Conservation (phyloP, 2,113 vertebrate species). For the Gymnocephalus cernua region DNA sequence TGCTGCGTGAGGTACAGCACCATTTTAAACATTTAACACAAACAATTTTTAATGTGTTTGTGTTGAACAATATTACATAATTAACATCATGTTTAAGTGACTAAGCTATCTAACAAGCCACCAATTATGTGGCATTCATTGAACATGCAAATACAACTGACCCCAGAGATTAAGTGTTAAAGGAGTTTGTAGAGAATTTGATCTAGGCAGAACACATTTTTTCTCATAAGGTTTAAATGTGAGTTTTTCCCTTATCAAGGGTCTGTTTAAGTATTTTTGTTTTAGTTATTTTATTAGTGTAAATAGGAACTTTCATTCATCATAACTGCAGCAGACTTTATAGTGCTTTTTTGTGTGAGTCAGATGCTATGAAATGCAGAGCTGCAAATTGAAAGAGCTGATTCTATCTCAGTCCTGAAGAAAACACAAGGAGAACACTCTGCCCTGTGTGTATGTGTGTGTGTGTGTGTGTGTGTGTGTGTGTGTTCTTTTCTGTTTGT, state of each 20-base stretch:
- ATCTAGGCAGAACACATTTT: no score
- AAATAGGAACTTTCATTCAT: no score
- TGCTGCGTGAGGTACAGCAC: background rate
- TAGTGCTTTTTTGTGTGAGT: no score
- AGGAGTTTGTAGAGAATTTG: background rate
- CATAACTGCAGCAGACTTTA: no score
- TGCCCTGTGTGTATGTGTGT: background rate
- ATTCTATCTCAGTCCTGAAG: background rate
- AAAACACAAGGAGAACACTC: background rate
- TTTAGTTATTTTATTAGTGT: no score
- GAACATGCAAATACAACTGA: background rate
- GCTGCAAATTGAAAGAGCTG: background rate
- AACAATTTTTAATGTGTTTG: background rate
- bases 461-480: constrained; percentile 9
- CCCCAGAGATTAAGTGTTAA: background rate
- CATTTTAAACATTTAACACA: background rate
- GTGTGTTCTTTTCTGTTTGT: constrained; percentile 27
- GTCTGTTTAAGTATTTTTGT: no score
- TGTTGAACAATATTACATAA: background rate
- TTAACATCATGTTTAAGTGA: background rate
- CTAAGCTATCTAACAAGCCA: background rate
- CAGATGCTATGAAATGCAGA: no score
- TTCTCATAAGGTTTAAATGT: background rate
- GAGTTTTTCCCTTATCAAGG: background rate
- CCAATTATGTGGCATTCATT: background rate